Conservation (phyloP, 2,888 invertebrate species). For the Corythucha ciliata region DNA sequence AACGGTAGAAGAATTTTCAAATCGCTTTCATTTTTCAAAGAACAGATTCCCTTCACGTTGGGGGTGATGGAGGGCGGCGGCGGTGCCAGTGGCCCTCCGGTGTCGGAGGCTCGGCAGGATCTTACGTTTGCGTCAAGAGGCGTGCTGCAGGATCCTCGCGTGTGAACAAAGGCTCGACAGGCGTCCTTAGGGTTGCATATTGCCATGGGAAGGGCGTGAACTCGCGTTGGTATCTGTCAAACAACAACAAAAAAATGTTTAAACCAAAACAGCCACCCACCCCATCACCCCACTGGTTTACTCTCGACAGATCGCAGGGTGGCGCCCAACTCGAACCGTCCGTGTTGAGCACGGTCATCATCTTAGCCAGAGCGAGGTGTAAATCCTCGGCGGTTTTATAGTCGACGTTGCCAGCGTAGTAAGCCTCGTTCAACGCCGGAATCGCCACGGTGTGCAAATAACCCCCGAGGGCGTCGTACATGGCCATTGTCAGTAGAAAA, state of each 20-base stretch:
- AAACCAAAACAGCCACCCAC: no score
- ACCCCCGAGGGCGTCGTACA: slow-evolving; percentile 30
- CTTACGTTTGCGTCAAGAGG: no score
- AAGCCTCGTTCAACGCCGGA: slow-evolving; percentile 32
- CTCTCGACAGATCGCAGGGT: slow-evolving; percentile 32
- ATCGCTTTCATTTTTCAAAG: no score
- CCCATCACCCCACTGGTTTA: no score
- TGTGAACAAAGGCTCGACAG: not conserved
- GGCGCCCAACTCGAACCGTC: slow-evolving; percentile 32
- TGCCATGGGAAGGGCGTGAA: slow-evolving; percentile 6
- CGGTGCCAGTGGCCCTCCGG: no score
- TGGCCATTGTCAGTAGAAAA: slow-evolving; percentile 11
- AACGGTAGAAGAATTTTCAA: slow-evolving; percentile 32
- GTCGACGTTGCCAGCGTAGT: slow-evolving; percentile 33
- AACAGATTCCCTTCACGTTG: no score
- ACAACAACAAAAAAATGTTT: no score
- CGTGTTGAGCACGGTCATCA: slow-evolving; percentile 30
- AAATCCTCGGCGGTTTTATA: slow-evolving; percentile 27
- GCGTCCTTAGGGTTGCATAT: not conserved
- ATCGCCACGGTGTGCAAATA: slow-evolving; percentile 29
- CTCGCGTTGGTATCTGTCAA: slow-evolving; percentile 16
- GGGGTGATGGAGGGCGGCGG: no score
- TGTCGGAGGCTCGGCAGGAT: no score
- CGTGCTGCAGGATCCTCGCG: no score
- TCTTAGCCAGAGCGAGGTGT: slow-evolving; percentile 25